Conservation (phyloP, 2,113 vertebrate genomes). For the Tragulus kanchil region DNA sequence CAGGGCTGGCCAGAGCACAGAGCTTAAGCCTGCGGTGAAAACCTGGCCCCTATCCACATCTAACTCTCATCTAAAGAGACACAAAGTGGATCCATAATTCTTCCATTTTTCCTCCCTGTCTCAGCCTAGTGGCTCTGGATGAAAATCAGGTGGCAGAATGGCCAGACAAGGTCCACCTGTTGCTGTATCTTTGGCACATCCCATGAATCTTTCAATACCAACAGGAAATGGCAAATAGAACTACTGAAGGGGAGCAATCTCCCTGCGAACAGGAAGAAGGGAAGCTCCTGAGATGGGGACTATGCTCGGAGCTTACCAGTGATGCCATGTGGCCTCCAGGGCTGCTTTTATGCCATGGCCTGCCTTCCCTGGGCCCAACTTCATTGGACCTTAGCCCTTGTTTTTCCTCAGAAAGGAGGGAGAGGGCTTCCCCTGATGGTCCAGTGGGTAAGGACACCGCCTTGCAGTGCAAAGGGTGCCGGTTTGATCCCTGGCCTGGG, state of each 20-base stretch:
- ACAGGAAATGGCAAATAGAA: not conserved
- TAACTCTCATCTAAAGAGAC: not conserved
- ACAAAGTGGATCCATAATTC: conserved; percentile 2
- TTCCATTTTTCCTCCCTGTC: not conserved
- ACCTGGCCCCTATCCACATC: not conserved
- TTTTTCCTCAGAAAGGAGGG: not conserved
- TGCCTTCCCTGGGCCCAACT: not conserved
- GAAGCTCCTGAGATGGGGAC: not conserved
- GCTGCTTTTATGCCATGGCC: not conserved
- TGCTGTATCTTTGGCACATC: not conserved
- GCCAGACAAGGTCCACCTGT: not conserved
- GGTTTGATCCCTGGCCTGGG: too few relatives aligned
- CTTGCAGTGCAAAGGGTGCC: too few relatives aligned
- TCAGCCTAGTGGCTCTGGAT: not conserved
- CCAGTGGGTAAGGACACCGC: too few relatives aligned
- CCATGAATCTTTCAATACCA: not conserved
- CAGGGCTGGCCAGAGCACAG: not conserved
- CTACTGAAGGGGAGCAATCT: not conserved
- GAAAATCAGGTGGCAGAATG: not conserved
- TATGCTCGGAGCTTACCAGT: not conserved
- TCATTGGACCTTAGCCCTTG: not conserved
- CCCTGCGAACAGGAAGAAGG: not conserved
- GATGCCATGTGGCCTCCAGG: fast-evolving
- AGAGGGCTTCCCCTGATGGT: not conserved
- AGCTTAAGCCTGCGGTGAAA: not conserved